Percentiles rank a stretch among this genome's conserved stretches.
Conservation (phyloP, 1,140 invertebrate species). For the Parapsyche elsis region DNA sequence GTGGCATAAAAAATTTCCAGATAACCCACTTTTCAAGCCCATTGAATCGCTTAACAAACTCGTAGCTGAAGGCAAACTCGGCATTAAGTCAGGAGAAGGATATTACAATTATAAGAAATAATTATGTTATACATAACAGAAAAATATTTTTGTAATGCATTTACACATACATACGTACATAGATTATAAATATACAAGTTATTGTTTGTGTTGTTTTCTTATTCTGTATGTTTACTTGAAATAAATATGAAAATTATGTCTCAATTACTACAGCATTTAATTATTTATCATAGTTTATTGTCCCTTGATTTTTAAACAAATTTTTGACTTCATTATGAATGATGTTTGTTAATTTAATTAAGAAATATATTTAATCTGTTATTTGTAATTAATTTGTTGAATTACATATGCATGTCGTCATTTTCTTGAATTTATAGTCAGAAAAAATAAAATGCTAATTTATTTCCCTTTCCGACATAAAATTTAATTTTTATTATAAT, state of each 20-base stretch:
- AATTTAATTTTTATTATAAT: too few species aligned
- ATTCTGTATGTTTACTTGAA: neutral
- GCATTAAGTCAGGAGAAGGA: slow-evolving; percentile 86
- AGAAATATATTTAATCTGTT: too few species aligned
- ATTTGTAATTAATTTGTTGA: too few species aligned
- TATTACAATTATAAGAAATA: slow-evolving; percentile 84
- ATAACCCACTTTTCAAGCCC: slow-evolving; percentile 80
- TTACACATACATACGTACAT: neutral
- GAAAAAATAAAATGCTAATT: too few species aligned
- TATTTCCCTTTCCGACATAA: too few species aligned
- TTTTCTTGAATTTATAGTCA: too few species aligned
- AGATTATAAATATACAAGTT: neutral
- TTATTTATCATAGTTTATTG: too few species aligned
- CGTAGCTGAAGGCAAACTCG: slow-evolving; percentile 84
- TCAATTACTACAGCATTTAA: neutral
- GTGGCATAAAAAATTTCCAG: slow-evolving; percentile 83
- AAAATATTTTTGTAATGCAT: too few species aligned
- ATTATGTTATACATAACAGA: slow-evolving; percentile 27
- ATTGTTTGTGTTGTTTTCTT: neutral
- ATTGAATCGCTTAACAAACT: slow-evolving; percentile 76
- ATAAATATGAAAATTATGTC: slow-evolving; percentile 9
- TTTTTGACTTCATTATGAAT: too few species aligned
- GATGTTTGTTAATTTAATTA: too few species aligned
- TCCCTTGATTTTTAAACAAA: too few species aligned
- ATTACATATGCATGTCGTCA: too few species aligned